phyloP scores from a whole-genome alignment of 2,888 invertebrate genomes.

The Drosophila nigricruria region DNA sequence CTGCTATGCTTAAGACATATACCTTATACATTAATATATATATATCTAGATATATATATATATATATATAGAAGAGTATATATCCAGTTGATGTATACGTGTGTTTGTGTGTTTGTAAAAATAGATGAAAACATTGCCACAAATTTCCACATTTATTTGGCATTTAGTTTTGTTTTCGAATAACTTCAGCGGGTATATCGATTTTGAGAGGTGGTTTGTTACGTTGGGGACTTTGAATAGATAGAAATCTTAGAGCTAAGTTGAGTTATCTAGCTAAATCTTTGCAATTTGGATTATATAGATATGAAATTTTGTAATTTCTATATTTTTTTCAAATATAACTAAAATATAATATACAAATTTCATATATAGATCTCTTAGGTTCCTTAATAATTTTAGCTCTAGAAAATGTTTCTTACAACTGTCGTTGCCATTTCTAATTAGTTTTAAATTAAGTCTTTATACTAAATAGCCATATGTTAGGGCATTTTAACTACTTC shows the following conservation, averaged over 20 bases:
- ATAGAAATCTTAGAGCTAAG: background rate
- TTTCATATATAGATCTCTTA: too few species aligned
- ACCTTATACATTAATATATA: conserved; percentile 1
- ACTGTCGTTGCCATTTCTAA: background rate
- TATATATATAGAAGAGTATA: background rate
- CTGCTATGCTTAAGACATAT: conserved; percentile 9
- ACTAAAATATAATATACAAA: too few species aligned
- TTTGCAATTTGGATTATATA: background rate
- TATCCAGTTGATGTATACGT: conserved; percentile 2
- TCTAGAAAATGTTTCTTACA: background rate
- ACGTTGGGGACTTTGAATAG: background rate
- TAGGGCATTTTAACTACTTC: background rate
- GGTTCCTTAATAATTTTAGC: background rate
- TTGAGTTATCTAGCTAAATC: too few species aligned
- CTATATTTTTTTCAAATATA: too few species aligned
- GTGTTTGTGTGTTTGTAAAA: conserved; percentile 50
- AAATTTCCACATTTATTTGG: conserved; percentile 54
- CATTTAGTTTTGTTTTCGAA: conserved; percentile 18
- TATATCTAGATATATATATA: background rate
- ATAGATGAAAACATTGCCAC: conserved; percentile 61
- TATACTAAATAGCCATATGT: background rate
- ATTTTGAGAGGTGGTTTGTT: background rate
- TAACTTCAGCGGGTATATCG: background rate
- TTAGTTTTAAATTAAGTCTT: background rate
- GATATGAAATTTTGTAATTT: too few species aligned